Percentiles rank a stretch among this genome's conserved stretches.
Evolutionary conservation across 1,140 invertebrate species (phyloP).

Genomic region (Dufourea novaeangliae): DNA sequence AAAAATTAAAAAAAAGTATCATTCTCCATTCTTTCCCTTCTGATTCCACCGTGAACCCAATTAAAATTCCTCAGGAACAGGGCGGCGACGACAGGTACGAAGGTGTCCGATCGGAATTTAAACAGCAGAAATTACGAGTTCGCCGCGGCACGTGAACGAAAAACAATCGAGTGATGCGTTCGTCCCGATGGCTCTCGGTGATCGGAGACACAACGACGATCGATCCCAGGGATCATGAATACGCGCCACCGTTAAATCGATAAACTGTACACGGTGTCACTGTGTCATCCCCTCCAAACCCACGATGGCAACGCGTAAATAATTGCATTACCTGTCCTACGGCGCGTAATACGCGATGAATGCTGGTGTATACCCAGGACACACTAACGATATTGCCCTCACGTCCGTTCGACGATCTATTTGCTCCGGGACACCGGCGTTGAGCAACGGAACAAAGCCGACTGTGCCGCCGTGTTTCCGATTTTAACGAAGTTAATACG

Average conservation of each 20-base stretch:
- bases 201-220: background rate
- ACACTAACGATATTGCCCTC: slow-evolving; percentile 64
- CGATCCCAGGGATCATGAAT: slow-evolving; percentile 33
- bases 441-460: slow-evolving; percentile 17
- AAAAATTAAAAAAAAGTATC: background rate
- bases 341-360: slow-evolving; percentile 64
- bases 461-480: slow-evolving; percentile 3
- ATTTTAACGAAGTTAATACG: slow-evolving; percentile 27
- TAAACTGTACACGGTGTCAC: slow-evolving; percentile 24
- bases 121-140: slow-evolving; percentile 13
- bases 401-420: slow-evolving; percentile 60
- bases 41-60: background rate
- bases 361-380: slow-evolving; percentile 56
- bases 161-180: background rate
- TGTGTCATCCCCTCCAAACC: background rate
- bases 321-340: slow-evolving; percentile 65
- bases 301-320: slow-evolving; percentile 62
- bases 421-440: slow-evolving; percentile 48
- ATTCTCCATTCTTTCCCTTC: background rate
- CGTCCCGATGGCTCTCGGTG: no score
- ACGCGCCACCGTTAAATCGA: slow-evolving; percentile 45
- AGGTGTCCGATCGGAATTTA: slow-evolving; percentile 2
- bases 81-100: background rate
- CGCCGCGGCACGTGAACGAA: background rate
- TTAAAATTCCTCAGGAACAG: background rate